Percentiles rank a stretch among this genome's conserved stretches.
Conservation (phyloP, 1,140 invertebrate genomes). For the Uloborus diversus region DNA sequence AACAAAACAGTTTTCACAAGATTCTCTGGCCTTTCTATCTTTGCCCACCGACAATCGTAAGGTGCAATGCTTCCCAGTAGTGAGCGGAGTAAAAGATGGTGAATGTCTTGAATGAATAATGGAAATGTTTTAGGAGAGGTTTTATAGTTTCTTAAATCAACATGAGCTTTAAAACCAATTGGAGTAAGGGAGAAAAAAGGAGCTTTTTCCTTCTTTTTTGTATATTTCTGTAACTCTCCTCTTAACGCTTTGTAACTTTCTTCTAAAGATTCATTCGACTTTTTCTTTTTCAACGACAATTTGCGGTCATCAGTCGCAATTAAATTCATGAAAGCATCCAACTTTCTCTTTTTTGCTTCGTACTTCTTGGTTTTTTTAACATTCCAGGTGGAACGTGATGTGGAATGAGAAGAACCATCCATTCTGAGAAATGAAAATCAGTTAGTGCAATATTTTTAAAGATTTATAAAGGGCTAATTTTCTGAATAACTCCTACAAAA, state of each 20-base stretch:
- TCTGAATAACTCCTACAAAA: too few species aligned
- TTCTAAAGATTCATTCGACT: not conserved
- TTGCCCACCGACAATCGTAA: conserved; percentile 22
- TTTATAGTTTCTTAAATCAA: not conserved
- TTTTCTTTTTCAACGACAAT: not conserved
- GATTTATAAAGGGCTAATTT: too few species aligned
- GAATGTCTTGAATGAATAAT: conserved; percentile 32
- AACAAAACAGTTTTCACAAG: conserved; percentile 41
- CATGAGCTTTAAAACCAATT: conserved; percentile 3
- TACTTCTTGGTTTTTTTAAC: conserved; percentile 1
- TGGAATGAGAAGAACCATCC: too few species aligned
- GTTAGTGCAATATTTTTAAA: too few species aligned
- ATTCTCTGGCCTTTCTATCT: conserved; percentile 5
- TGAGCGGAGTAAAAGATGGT: conserved; percentile 7
- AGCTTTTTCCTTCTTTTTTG: not conserved
- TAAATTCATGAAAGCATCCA: conserved; percentile 28
- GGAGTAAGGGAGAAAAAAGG: not conserved
- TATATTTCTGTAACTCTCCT: conserved; percentile 19
- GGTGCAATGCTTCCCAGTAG: conserved; percentile 2
- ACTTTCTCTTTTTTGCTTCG: conserved; percentile 28
- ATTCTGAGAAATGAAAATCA: too few species aligned
- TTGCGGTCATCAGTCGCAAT: not conserved
- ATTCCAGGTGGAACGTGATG: too few species aligned
- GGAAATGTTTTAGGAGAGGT: not conserved
- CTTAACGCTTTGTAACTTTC: conserved; percentile 8